Evolutionary conservation across 2,113 vertebrate species (phyloP), one percentile per base, ranked within the genome.

Genomic region (Bubo bubo): DNA sequence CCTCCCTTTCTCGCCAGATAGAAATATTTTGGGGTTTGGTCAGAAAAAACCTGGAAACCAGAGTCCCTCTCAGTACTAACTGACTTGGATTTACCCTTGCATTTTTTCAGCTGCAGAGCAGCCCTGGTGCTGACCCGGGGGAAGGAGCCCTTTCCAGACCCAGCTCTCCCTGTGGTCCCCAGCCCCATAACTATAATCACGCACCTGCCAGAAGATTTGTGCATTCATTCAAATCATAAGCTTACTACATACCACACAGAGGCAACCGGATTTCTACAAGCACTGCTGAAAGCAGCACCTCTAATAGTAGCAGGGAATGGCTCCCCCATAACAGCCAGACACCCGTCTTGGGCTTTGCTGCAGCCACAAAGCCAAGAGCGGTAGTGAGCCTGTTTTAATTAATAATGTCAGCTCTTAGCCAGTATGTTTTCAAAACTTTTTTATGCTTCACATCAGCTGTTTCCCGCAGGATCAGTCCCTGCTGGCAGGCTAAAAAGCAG

Each of bases 221-320:
- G 68, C 60, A 95, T 23, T 79, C 26, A 23, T 67, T 80, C 23
- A 52, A 50, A 84, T 67, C 41, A 12, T 22, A 35, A 67, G 8
- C 59, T 67, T 59, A 86, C 53, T 14, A 53, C 67, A 66, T 50
- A 74, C 4, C 47, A 50, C n/a, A 47, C 16, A 35, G 63, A 68
- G 30, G 32, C 32, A 53, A 45, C 0, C 0, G 0, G 10, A 35
- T 71, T 86, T 60, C 52, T 64, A 7, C 19, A 41, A 21, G 64
- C n/a, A 11, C 26, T 74, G 45, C 47, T 20, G 18, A 84, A 83
- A 81, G 43, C 21, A 84, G 4, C 19, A 32, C 8, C 62, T 91
- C 68, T 37, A 22, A 56, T 1, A 47, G 45, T 1, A 77, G 26
- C 21, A 15, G 53, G 24, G 56, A 80, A 50, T 5, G 17, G 10